Percentiles rank a stretch among this genome's conserved stretches.
Conservation (phyloP, 2,797 vertebrate species). For the Lacerta agilis region DNA sequence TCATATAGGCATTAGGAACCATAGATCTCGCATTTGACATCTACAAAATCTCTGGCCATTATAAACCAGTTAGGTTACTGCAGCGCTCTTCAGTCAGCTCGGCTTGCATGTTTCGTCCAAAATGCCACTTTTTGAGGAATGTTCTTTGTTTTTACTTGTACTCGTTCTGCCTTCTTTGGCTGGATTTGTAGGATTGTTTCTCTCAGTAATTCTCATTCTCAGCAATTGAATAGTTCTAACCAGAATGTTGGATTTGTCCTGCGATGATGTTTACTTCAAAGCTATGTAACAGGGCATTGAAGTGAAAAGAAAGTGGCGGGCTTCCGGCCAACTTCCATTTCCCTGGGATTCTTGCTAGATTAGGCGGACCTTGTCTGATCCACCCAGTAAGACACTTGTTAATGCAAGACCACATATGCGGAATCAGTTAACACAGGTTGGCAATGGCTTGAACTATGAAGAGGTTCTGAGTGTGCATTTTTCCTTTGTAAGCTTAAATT, state of each 20-base stretch:
- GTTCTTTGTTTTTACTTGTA: not conserved
- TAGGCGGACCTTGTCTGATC: not conserved
- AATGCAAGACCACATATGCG: not conserved
- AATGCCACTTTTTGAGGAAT: not conserved
- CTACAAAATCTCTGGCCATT: not conserved
- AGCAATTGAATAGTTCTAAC: not conserved
- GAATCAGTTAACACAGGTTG: not conserved
- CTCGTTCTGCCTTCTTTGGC: not conserved
- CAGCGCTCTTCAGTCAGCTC: not conserved
- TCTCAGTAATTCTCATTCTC: not conserved
- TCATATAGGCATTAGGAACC: not conserved
- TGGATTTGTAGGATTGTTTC: not conserved
- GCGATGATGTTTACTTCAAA: not conserved
- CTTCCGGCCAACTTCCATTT: not conserved
- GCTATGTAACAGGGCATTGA: not conserved
- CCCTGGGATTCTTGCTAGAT: not conserved
- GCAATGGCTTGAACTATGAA: not conserved
- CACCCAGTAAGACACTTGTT: not conserved
- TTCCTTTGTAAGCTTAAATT: not conserved
- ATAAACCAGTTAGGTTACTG: not conserved
- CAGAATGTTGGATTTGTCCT: not conserved
- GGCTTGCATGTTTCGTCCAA: not conserved
- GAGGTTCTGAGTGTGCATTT: not conserved
- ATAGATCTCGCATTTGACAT: not conserved
- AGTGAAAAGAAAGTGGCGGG: too few species aligned